A percentile compares a stretch with the other conserved stretches of the same genome.
Evolutionary conservation across 2,113 vertebrate genomes (phyloP).

Genomic region (Lycocorax pyrrhopterus): DNA sequence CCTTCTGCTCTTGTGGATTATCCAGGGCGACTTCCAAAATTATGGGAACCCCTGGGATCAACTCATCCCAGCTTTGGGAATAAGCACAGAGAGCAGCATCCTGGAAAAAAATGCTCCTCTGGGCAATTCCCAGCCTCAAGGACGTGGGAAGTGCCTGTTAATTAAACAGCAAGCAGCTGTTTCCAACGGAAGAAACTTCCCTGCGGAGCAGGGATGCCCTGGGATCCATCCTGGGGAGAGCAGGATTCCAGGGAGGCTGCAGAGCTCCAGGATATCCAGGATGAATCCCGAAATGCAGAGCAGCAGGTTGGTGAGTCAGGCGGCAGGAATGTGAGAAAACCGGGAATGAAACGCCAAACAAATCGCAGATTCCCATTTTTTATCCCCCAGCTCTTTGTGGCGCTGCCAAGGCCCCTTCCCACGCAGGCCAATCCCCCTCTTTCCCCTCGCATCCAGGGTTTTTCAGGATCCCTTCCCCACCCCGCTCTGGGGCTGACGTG

Average conservation of each 20-base stretch:
- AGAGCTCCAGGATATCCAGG: neutral
- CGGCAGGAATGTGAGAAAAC: conserved; percentile 17
- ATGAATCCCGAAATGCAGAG: neutral
- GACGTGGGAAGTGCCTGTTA: neutral
- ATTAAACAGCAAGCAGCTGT: neutral
- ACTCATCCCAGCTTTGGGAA: neutral
- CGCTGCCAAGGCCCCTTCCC: neutral
- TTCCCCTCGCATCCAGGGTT: neutral
- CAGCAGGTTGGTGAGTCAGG: conserved; percentile 14
- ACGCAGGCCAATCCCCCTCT: neutral
- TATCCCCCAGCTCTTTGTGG: neutral
- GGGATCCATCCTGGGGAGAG: neutral
- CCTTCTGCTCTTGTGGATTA: neutral
- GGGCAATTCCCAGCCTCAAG: neutral
- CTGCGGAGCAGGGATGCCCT: neutral
- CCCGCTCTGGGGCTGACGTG: neutral
- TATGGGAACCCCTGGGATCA: neutral
- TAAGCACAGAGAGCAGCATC: neutral
- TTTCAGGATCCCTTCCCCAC: neutral
- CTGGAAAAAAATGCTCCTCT: neutral
- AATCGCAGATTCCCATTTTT: neutral
- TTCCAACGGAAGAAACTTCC: neutral
- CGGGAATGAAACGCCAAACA: neutral
- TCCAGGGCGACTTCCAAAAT: neutral
- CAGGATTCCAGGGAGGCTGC: neutral